Percentiles rank a stretch among this genome's conserved stretches.
Conservation (phyloP, 2,888 invertebrate species). For the Rhodophaea formosa region DNA sequence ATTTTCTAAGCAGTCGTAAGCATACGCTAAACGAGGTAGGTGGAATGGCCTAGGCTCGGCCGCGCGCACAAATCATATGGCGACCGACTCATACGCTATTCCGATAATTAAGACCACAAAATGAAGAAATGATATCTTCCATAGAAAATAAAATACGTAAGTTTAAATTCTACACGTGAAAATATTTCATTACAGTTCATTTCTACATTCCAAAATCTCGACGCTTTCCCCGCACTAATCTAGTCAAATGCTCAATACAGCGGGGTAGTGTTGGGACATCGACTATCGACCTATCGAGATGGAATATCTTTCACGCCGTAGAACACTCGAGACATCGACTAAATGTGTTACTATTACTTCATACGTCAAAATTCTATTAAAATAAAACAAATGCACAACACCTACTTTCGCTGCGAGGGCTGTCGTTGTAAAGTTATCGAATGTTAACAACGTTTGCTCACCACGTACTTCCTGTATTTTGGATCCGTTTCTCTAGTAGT, state of each 20-base stretch:
- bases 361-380: conserved; percentile 58
- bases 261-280: conserved; percentile 37
- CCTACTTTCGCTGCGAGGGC: conserved; percentile 54
- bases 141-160: conserved; percentile 75
- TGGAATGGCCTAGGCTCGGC: conserved; percentile 59
- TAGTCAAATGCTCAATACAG: conserved; percentile 69
- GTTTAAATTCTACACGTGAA: conserved; percentile 59
- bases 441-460: conserved; percentile 68
- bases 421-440: conserved; percentile 61
- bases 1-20: conserved; percentile 51
- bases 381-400: conserved; percentile 49
- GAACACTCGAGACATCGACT: conserved; percentile 75
- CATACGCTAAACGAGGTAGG: conserved; percentile 36
- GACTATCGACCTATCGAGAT: conserved; percentile 28
- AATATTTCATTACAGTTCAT: conserved; percentile 47
- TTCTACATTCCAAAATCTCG: conserved; percentile 30
- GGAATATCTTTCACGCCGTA: conserved; percentile 58
- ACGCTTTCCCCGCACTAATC: conserved; percentile 38
- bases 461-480: conserved; percentile 73
- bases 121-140: conserved; percentile 72
- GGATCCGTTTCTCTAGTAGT: conserved; percentile 69
- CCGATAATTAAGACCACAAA: conserved; percentile 72
- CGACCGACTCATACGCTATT: conserved; percentile 62
- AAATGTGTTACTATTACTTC: conserved; percentile 76
- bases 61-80: conserved; percentile 56